Evolutionary conservation across 2,797 vertebrate species (phyloP).

Genomic region (Peromyscus melanophrys): DNA sequence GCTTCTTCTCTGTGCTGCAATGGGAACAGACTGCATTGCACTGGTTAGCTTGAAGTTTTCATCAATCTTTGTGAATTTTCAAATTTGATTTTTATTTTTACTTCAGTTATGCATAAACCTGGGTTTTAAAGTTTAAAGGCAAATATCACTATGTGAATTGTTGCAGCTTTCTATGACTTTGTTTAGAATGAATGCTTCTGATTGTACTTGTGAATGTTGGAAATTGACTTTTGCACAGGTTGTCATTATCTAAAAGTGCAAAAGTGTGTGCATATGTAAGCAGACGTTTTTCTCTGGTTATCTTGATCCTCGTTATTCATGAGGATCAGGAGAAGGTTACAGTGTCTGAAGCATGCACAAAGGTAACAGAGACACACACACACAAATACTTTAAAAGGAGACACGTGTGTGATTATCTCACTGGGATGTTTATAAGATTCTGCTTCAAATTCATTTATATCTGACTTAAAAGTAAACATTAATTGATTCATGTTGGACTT

Average conservation of each 20-base stretch:
- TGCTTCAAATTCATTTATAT: background rate
- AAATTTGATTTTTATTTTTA: conserved; percentile 63
- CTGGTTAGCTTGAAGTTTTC: conserved; percentile 52
- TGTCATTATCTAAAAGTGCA: background rate
- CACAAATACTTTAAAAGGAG: background rate
- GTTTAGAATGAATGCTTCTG: background rate
- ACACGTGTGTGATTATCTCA: background rate
- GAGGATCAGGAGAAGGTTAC: background rate
- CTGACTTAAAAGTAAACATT: conserved; percentile 30
- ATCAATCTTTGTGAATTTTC: conserved; percentile 19
- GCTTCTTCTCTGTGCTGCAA: conserved; percentile 46
- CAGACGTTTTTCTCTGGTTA: background rate
- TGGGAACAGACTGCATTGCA: background rate
- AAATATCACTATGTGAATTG: background rate
- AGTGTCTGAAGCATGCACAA: background rate
- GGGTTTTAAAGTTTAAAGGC: conserved; percentile 2
- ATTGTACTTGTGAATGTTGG: background rate
- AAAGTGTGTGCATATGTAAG: background rate
- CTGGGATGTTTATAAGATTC: background rate
- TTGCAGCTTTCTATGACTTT: background rate
- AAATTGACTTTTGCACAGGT: background rate
- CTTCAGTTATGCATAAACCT: background rate
- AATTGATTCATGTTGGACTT: background rate
- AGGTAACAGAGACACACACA: background rate
- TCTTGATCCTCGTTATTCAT: conserved; percentile 22